Evolutionary conservation across 92 coral and sea anemone genomes (phyloP), one percentile per base, ranked within the genome.

Genomic region (Phenganax stokvisi): DNA sequence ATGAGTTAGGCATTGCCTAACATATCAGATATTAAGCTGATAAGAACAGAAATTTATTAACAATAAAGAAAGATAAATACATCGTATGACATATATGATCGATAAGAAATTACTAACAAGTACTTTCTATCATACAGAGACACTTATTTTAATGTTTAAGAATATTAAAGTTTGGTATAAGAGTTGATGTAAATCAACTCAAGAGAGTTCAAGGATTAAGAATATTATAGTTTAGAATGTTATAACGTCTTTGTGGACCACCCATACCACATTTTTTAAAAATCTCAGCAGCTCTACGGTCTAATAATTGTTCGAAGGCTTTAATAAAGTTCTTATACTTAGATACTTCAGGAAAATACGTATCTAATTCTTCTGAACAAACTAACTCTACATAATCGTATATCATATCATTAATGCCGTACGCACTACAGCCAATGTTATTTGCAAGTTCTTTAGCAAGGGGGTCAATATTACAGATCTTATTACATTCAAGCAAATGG

Each of bases 11-110:
- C 80, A 57, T 76, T 76, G 80, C 80, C 80, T 76, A 57, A 57
- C 80, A 76, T 90, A 90, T 90, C 90, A 87, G 93, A 87, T 90
- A 90, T 90, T 90, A 90, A 87, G 93, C 93, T 90, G 93, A 90
- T 90, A 90, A 90, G 91, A 90, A 90, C 94, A 88, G 88, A 88
- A 20, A 0, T 20, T 20, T 20, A 20, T 20, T 20, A 20, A 20
- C 25, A 20, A 20, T 20, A 20, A 20, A 20, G 25, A 20, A 20
- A 20, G 25, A 20, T n/a, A n/a, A n/a, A n/a, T n/a, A n/a, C n/a
- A n/a, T n/a, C n/a, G n/a, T n/a, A n/a, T n/a, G n/a, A n/a, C n/a
- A n/a, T n/a, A n/a, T n/a, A n/a, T n/a, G n/a, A n/a, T n/a, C n/a
- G n/a, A n/a, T n/a, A n/a, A n/a, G n/a, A n/a, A n/a, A n/a, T n/a